Evolutionary conservation across 2,888 invertebrate species (phyloP).

Genomic region (Altica lythri): DNA sequence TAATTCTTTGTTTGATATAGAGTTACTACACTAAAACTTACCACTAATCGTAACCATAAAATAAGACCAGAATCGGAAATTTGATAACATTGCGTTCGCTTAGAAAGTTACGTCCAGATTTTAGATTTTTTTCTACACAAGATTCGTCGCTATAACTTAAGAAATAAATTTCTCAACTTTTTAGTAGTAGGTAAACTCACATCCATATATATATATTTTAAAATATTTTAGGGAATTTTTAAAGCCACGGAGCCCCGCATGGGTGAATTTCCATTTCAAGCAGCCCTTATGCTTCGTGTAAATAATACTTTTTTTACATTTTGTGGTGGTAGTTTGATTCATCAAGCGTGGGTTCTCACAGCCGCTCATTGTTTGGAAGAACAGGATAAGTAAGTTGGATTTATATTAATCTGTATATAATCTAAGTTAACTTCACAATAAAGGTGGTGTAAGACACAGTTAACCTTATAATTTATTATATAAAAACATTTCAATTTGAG

Average conservation of each 20-base stretch:
- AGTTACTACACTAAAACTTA: too few species aligned
- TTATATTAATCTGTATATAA: not conserved
- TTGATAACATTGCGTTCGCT: not conserved
- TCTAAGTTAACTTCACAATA: not conserved
- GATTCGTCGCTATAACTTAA: not conserved
- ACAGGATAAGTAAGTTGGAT: constrained; percentile 49
- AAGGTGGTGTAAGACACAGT: too few species aligned
- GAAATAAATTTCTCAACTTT: not conserved
- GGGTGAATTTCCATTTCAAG: constrained; percentile 53
- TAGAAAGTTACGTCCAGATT: not conserved
- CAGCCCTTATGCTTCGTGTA: constrained; percentile 48
- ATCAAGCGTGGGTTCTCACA: constrained; percentile 54
- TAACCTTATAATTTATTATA: too few species aligned
- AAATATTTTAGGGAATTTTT: constrained; percentile 35
- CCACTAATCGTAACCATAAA: too few species aligned
- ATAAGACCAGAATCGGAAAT: too few species aligned
- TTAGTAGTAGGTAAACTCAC: not conserved
- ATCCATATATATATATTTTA: not conserved
- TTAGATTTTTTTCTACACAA: not conserved
- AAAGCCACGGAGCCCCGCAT: constrained; percentile 51
- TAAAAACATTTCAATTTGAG: too few species aligned
- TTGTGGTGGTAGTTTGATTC: constrained; percentile 55
- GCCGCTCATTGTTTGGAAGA: constrained; percentile 56
- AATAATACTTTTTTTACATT: constrained; percentile 48
- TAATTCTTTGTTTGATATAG: too few species aligned